Evolutionary conservation across 1,140 invertebrate species (phyloP).

Genomic region (Neuroterus valhalla): DNA sequence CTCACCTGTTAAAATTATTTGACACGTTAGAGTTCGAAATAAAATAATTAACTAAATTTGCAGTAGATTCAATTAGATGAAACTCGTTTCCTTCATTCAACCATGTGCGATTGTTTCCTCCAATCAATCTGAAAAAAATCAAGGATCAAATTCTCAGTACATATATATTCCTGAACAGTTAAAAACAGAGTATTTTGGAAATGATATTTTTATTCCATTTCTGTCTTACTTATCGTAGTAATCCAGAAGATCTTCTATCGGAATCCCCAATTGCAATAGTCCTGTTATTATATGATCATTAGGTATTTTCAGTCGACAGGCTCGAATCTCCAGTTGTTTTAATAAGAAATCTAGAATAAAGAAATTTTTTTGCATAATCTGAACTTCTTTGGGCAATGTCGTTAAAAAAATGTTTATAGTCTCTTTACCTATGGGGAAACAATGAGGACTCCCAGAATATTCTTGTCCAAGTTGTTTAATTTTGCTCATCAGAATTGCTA

Average conservation of each 20-base stretch:
- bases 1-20: conserved; percentile 75
- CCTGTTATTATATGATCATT: conserved; percentile 82
- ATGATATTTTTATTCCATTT: no score
- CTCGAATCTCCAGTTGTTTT: conserved; percentile 83
- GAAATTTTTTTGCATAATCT: not conserved
- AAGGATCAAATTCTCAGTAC: conserved; percentile 26
- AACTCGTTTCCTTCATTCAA: conserved; percentile 85
- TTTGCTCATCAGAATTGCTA: conserved; percentile 83
- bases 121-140: conserved; percentile 77
- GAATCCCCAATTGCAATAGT: conserved; percentile 81
- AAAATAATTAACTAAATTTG: conserved; percentile 80
- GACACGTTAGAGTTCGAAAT: conserved; percentile 75
- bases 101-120: conserved; percentile 85
- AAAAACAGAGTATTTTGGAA: no score
- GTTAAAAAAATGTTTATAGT: not conserved
- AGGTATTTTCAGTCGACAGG: conserved; percentile 81
- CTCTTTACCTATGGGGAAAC: conserved; percentile 82
- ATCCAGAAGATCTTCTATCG: conserved; percentile 82
- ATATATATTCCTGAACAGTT: conserved; percentile 26
- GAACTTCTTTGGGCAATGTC: not conserved
- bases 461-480: conserved; percentile 83
- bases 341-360: conserved; percentile 81
- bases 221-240: conserved; percentile 82
- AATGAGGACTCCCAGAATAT: conserved; percentile 83
- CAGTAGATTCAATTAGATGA: conserved; percentile 83